Base-by-base conservation (phyloP, 1,140 invertebrate genomes). In the Ostrea denselamellosa region DNA sequence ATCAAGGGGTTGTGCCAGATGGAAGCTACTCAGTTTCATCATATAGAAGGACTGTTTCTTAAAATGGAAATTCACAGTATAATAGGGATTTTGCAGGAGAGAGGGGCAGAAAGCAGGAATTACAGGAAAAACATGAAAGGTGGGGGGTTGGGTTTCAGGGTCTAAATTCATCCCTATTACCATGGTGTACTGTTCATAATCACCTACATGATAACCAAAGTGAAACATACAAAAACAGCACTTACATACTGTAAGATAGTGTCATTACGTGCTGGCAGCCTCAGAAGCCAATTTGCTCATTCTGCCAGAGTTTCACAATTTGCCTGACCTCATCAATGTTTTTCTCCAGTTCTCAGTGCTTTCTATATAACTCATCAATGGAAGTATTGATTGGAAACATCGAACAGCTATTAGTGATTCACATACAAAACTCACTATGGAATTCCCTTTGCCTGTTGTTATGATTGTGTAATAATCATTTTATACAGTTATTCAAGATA, bases 361-460 rank as follows among this genome's bases (percentile, higher is more conserved):
- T 1, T 44, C 34, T 0, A 25, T 71, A 12, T 17, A 77, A 34
- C 68, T 77, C 12, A 14, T 77, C 28, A 34, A 25, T 77, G 17
- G 7, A 17, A 17, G 19, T 77, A 77, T 77, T 77, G 68, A 77
- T 77, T 77, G 25, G 68, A 25, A 14, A 77, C 28, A 14, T 12
- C 68, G 28, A 28, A 34, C 28, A 28, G 68, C 68, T 25, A 77
- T 77, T 77, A 34, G 68, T 77, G 68, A 77, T 77, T 77, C 68
- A 77, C 14, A 68, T 25, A 22, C 65, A 68, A 25, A 77, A 28
- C 28, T 34, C 68, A 44, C 28, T 14, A 8, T 34, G 28, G 68
- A 22, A 10, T 12, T 77, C 25, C 28, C 28, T 14, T 14, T 34
- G 68, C 28, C 25, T 77, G 28, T 10, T 77, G 25, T 34, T n/a